Percentiles rank a stretch among this genome's conserved stretches.
Conservation (phyloP, 2,113 vertebrate species). For the Gavia stellata region DNA sequence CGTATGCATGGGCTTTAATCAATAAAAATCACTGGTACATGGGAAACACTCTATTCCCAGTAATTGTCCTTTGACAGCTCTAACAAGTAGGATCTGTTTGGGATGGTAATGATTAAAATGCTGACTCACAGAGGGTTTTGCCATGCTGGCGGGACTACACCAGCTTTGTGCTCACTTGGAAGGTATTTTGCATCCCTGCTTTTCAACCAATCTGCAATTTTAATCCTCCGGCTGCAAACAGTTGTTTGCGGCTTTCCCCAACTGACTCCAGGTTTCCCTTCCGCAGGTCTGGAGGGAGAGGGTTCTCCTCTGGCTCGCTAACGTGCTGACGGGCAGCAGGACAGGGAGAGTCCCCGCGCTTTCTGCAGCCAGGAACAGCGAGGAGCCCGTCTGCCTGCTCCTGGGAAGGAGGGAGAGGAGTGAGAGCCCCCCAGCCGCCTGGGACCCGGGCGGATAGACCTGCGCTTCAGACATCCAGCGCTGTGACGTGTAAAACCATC, state of each 20-base stretch:
- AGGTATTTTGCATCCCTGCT: conserved; percentile 64
- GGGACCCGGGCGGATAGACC: not conserved
- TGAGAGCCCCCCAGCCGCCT: not conserved
- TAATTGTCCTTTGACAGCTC: conserved; percentile 21
- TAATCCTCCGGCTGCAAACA: conserved; percentile 48
- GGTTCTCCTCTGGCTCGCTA: not conserved
- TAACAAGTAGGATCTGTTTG: not conserved
- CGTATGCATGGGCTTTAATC: not conserved
- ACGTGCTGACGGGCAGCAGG: not conserved
- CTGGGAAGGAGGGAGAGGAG: not conserved
- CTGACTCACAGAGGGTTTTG: conserved; percentile 48
- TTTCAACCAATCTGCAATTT: conserved; percentile 48
- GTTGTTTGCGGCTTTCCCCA: conserved; percentile 43
- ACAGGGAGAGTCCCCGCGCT: not conserved
- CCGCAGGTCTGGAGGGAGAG: conserved; percentile 31
- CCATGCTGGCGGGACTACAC: not conserved
- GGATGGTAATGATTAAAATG: conserved; percentile 53
- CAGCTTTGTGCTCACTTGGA: conserved; percentile 51
- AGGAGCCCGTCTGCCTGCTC: not conserved
- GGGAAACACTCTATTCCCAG: conserved; percentile 19
- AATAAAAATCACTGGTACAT: not conserved
- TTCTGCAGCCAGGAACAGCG: not conserved
- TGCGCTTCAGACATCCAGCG: not conserved
- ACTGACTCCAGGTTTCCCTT: conserved; percentile 43
- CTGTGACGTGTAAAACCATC: not conserved